Base-by-base conservation (phyloP, 2,113 vertebrate species). In the Heterotilapia buettikoferi region DNA sequence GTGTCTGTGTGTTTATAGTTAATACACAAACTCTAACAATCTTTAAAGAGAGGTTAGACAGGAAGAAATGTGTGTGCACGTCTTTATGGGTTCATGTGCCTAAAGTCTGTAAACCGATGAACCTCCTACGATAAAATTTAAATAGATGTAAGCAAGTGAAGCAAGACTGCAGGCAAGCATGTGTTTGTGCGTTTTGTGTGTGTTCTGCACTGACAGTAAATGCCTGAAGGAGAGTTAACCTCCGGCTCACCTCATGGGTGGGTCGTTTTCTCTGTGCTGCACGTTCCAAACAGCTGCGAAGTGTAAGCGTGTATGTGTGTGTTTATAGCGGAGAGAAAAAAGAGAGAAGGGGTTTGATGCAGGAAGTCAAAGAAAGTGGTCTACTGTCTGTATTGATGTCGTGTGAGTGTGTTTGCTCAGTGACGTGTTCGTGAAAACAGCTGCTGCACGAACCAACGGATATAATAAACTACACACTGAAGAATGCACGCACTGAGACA, bases 181-280 rank as follows among this genome's bases (percentile, higher is more conserved):
- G 50, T 92, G 80, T 85, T 59, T 88, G 80, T 91, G 84, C 84
- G 13, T 80, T 82, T 57, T 52, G 40, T 82, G 73, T 87, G 82
- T 84, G 85, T 91, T 88, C 82, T 50, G 66, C 7, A 16, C 86
- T 91, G 90, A 93, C 90, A 90, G 83, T 92, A 88, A 92, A 92
- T 87, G 90, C 81, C 87, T 80, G 14, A 90, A 89, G 92, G 53
- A 90, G 89, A 57, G 61, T 78, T 96, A 90, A 95, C 95, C 95
- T 95, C 90, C 84, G 36, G 80, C 89, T 96, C 93, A 96, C 95
- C 95, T 93, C 91, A 89, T 92, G 84, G 96, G 93, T 90, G 93
- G 92, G 93, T 91, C 90, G 82, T 80, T 88, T 84, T 95, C 59
- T 88, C 84, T 86, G 84, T 53, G 54, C 81, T 93, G 89, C 91